Conservation (phyloP, 2,797 vertebrate species). For the Propithecus deckenii region DNA sequence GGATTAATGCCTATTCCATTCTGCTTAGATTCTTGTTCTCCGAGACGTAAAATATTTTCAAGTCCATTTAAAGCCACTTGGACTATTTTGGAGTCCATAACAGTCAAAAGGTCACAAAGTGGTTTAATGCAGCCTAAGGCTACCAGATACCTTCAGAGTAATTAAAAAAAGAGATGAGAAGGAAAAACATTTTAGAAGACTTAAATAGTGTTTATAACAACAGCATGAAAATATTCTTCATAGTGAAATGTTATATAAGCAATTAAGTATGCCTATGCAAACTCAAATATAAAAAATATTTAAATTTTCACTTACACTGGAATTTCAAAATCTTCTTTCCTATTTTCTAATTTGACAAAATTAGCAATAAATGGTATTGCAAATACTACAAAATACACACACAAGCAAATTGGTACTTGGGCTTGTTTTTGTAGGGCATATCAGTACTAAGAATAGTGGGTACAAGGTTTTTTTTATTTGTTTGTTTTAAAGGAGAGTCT, state of each 20-base stretch:
- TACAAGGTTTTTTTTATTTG: not conserved
- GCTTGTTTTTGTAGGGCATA: not conserved
- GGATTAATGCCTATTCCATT: slow-evolving; percentile 92
- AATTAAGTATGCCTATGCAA: not conserved
- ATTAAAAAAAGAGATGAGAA: not conserved
- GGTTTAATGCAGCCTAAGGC: slow-evolving; percentile 93
- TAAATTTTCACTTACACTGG: not conserved
- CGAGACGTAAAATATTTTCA: slow-evolving; percentile 94
- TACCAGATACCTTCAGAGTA: slow-evolving; percentile 90
- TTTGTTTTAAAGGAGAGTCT: not conserved
- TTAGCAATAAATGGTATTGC: not conserved
- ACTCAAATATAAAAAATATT: slow-evolving; percentile 27
- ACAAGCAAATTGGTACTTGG: not conserved
- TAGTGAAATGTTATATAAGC: slow-evolving; percentile 25
- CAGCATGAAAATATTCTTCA: slow-evolving; percentile 44
- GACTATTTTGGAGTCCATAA: slow-evolving; percentile 96
- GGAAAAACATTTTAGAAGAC: not conserved
- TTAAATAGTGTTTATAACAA: not conserved
- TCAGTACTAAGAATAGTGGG: not conserved
- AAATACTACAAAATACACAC: slow-evolving; percentile 17
- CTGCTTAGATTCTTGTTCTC: slow-evolving; percentile 94
- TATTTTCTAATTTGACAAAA: slow-evolving; percentile 28
- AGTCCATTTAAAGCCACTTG: slow-evolving; percentile 94
- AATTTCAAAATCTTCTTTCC: not conserved
- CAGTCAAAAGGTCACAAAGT: slow-evolving; percentile 94